Evolutionary conservation across 1,140 invertebrate species (phyloP), one percentile per base, ranked within the genome.

Genomic region (Camponotus floridanus): DNA sequence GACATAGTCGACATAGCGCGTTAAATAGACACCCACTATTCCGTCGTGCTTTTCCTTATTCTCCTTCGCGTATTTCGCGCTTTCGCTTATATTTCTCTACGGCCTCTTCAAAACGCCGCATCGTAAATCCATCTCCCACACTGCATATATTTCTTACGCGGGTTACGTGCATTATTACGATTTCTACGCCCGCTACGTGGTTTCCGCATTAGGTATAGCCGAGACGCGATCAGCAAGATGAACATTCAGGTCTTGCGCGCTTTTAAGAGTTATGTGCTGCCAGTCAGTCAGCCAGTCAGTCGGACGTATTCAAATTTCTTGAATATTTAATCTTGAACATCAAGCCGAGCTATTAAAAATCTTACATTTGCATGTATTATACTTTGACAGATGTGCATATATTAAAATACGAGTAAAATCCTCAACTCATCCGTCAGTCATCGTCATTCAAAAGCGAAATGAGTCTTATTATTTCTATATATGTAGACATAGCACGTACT

Each of bases 1-100:
- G 92, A 93, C 92, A 93, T 87, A 93, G 92, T 83, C 91, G 85
- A 83, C 88, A 87, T 89, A 68, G 88, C 65, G 86, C 86, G 87
- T 90, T 91, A 92, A 93, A 92, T 92, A 92, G 90, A 68, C 81
- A 65, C 88, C 59, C 36, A n/a, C 76, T 80, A 55, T 76, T 76
- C 83, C 73, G 81, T 83, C 79, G 48, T 76, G 64, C 33, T 57
- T 51, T n/a, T 42, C 55, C 64, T 45, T 39, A 78, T 71, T 81
- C 84, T 86, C 64, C 31, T 85, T 15, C 78, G 68, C 57, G 59
- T 88, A 88, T 91, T 88, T 87, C 76, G 76, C 36, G 87, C 79
- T 85, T 68, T 76, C 79, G 65, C 70, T 70, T 79, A 86, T 65
- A 83, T 84, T 85, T 74, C 61, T 81, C 57, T 51, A 36, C 11